Base-by-base conservation (phyloP, 1,140 invertebrate species). In the Venturia canescens region DNA sequence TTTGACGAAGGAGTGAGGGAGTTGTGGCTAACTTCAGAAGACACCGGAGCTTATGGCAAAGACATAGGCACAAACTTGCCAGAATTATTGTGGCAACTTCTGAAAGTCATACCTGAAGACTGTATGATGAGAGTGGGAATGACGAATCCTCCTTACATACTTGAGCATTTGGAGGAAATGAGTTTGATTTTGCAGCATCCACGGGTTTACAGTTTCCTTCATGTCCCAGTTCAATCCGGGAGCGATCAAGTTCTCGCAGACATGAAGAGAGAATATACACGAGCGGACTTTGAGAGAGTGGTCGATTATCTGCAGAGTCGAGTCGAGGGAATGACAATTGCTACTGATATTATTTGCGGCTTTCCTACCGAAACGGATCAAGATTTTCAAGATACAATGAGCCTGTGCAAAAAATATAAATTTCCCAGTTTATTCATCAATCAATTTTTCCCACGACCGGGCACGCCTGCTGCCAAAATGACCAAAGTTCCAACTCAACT, bases 11-110 rank as follows among this genome's bases (percentile, higher is more conserved):
- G 98, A 2, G 98, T 99, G 3, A 95, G 96, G 79, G 99, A 99
- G 91, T 95, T 99, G n/a, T 99, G 99, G 98, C 89, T 99, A 3
- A 99, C 99, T 0, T 99, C 97, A 6, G 99, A 99, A 93, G 99
- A 99, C 90, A 98, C 98, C 3, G 99, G 99, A 0, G 97, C 98
- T 1, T 99, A 99, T 91, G 98, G 99, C 0, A 93, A 96, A 81
- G 99, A 99, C 89, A 98, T 99, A 85, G 97, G 96, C 16, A 95
- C 95, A 0, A 97, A 94, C 4, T 92, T 99, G 48, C 97, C 98
- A 0, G 95, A 97, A 89, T 91, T 99, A 53, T 92, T 99, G 38
- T 96, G 96, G 94, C 91, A 95, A 88, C 90, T 99, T n/a, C 95
- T 99, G 0, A 94, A 97, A 80, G 95, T 98, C 0, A 98, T 99